These are phyloP conservation scores for Salpingus planirostris DNA, from an alignment of 2,888 invertebrate genomes.

Conservation along the genomic window DNA sequence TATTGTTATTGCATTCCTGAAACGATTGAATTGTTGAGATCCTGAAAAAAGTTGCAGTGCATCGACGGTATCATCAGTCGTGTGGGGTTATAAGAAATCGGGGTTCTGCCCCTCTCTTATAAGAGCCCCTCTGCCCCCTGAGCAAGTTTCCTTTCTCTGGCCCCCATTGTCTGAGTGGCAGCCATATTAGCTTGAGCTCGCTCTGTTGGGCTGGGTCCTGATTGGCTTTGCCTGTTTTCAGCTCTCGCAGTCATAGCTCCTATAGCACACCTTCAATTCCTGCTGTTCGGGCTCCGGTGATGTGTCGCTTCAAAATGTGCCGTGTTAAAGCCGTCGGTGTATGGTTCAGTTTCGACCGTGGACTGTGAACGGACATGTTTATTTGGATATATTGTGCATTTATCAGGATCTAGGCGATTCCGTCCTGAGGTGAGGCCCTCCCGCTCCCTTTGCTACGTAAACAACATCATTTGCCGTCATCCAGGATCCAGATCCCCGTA, in stretches of 20 bases:
- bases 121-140: constrained; percentile 31
- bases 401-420: constrained; percentile 8
- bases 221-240: constrained; percentile 43
- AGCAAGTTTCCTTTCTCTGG: constrained; percentile 40
- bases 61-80: constrained; percentile 33
- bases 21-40: no score
- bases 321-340: constrained; percentile 27
- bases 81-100: constrained; percentile 33
- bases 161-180: constrained; percentile 43
- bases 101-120: constrained; percentile 32
- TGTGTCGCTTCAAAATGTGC: constrained; percentile 29
- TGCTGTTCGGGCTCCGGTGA: constrained; percentile 26
- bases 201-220: constrained; percentile 42
- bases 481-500: constrained; percentile 10
- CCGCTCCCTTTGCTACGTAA: constrained; percentile 6
- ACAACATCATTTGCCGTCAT: constrained; percentile 13
- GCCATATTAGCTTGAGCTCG: constrained; percentile 44
- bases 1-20: no score
- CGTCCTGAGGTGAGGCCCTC: constrained; percentile 8
- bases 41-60: constrained; percentile 21
- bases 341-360: constrained; percentile 27
- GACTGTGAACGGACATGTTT: constrained; percentile 22
- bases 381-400: constrained; percentile 13
- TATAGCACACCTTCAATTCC: constrained; percentile 28
- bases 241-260: constrained; percentile 36